Base-by-base conservation (phyloP, 2,113 vertebrate species). In the Pleuronectes platessa region DNA sequence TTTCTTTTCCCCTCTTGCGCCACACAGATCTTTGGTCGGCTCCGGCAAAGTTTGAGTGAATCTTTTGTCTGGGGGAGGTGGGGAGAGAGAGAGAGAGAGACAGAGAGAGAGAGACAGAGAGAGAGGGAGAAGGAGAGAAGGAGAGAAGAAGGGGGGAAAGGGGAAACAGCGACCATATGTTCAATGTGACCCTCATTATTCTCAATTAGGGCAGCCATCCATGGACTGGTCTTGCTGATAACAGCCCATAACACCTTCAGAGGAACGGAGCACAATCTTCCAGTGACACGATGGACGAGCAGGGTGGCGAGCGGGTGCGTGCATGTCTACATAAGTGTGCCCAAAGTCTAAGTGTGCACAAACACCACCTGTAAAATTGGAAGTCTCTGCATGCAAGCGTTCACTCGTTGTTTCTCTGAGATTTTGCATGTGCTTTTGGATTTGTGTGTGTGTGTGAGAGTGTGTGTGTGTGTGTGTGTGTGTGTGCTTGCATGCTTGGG, bases 151-250 rank as follows among this genome's bases (percentile, higher is more conserved):
- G 88, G 89, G 89, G 92, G 88, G 88, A 88, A 90, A 92, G 87
- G 90, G 93, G 92, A 94, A 94, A 94, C 94, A 94, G 93, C 88
- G 90, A 94, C 94, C 94, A 95, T 95, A 95, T 95, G 94, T 93
- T 95, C 94, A 95, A 94, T 94, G 94, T 95, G 94, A 95, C 94
- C 94, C 94, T 95, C 94, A 95, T 95, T 95, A 95, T 94, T 95
- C 94, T 94, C 94, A 94, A 95, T 95, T 95, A 95, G 93, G 92
- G 94, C 94, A 95, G 94, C 93, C 94, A 95, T 94, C 94, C 94
- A 94, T 95, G 94, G 93, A 94, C 93, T 93, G 92, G 94, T 94
- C 93, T 94, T 87, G 93, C 93, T 94, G 94, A 94, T 95, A 93
- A 93, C 89, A 93, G 90, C 90, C 91, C 91, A 87, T 92, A 94